Conservation (phyloP, 2,113 vertebrate genomes). For the Oreochromis niloticus region DNA sequence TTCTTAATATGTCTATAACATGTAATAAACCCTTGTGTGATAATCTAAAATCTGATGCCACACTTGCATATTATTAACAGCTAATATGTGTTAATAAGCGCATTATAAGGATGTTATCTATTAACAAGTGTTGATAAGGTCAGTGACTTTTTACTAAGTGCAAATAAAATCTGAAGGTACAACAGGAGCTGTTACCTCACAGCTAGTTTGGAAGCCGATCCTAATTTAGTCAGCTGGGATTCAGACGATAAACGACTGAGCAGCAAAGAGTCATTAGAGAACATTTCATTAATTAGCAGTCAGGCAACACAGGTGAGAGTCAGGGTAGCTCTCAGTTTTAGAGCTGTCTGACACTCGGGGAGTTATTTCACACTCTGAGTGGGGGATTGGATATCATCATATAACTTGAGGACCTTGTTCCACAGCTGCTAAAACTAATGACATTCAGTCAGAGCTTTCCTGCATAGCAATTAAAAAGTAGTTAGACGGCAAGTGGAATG, state of each 20-base stretch:
- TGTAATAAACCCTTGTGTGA: neutral
- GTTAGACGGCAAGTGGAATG: neutral
- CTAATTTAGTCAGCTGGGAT: neutral
- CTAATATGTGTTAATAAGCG: neutral
- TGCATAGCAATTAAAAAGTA: neutral
- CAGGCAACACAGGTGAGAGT: neutral
- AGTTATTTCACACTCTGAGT: slow-evolving; percentile 3
- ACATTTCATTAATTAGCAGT: neutral
- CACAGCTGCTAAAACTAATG: neutral
- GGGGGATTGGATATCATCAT: slow-evolving; percentile 11
- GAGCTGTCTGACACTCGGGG: neutral
- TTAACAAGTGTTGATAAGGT: neutral
- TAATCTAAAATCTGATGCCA: neutral
- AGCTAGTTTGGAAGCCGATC: neutral
- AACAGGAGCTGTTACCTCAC: neutral
- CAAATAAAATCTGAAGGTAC: neutral
- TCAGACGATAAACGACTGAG: neutral
- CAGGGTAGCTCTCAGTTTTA: neutral
- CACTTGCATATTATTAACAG: neutral
- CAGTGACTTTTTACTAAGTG: neutral
- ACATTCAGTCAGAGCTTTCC: neutral
- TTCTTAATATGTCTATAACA: neutral
- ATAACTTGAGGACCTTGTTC: slow-evolving; percentile 10
- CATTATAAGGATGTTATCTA: neutral
- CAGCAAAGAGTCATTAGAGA: neutral